A percentile compares a stretch with the other conserved stretches of the same genome.
phyloP scores from a whole-genome alignment of 2,113 vertebrate genomes.

The Leucopternis melanops region DNA sequence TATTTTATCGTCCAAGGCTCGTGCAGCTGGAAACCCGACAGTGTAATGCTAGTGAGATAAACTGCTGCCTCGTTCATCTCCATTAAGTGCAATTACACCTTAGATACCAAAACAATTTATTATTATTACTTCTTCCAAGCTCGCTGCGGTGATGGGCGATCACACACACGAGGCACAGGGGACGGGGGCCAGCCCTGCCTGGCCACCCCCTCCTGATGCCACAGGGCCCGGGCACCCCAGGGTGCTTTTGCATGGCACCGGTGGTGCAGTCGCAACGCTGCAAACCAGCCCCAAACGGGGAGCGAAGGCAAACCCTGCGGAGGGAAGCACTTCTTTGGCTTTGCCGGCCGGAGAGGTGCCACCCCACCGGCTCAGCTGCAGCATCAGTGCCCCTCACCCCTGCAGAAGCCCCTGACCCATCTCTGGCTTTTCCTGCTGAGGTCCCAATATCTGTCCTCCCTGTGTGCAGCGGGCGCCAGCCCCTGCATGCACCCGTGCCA shows the following conservation, averaged over 20 bases:
- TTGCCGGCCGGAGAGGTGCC: neutral
- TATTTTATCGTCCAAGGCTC: neutral
- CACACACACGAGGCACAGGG: neutral
- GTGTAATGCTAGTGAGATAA: neutral
- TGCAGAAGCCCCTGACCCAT: neutral
- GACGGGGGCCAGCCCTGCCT: neutral
- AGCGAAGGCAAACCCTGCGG: neutral
- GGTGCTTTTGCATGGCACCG: neutral
- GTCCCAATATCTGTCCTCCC: neutral
- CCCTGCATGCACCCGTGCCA: fast-evolving
- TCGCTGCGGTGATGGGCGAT: fast-evolving
- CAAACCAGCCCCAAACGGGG: fast-evolving
- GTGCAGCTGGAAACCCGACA: neutral
- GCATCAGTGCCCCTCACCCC: neutral
- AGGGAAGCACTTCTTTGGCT: neutral
- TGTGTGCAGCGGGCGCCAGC: fast-evolving
- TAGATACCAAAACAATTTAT: neutral
- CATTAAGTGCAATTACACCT: neutral
- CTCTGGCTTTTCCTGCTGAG: neutral
- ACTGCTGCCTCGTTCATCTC: neutral
- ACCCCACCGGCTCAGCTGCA: neutral
- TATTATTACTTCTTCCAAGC: neutral
- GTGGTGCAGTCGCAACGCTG: fast-evolving
- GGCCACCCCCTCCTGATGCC: fast-evolving
- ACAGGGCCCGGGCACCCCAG: fast-evolving